Base-by-base conservation (phyloP, 2,888 invertebrate species). In the Thalpophila matura region DNA sequence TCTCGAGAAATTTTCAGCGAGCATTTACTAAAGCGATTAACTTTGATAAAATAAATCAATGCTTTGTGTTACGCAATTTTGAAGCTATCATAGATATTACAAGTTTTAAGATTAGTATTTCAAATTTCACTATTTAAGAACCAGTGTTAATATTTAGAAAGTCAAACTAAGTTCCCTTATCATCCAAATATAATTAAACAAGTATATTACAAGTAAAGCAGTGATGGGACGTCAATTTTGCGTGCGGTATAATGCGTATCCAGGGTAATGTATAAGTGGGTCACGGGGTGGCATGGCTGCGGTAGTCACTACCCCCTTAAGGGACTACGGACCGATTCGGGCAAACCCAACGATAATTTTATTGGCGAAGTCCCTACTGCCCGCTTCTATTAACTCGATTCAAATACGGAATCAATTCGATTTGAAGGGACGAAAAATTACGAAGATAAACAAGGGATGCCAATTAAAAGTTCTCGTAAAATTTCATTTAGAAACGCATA, bases 201-300 rank as follows among this genome's bases (percentile, higher is more conserved):
- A 79, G 74, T 71, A 70, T 72, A 77, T 72, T n/a, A n/a, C n/a
- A n/a, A n/a, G n/a, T n/a, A n/a, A n/a, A 79, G 61, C 63, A 71
- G 71, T 81, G 79, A 85, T 77, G 80, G 74, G 71, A 84, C 67
- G 79, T 77, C 82, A 84, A 85, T 86, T 83, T 84, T 65, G 82
- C 77, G 79, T 81, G 81, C 58, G 68, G 67, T 55, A 70, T 74
- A 65, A 68, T 72, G 65, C 66, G 70, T 79, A 77, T 82, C 80
- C 78, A 77, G 77, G 76, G 77, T 81, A 77, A 76, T 71, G 75
- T 74, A 55, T 82, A 91, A 90, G 85, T 92, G 86, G 93, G 92
- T 92, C 92, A 92, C 85, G 77, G 88, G 90, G 87, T 71, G 80
- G 82, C 60, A 65, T 75, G 84, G 86, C 77, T 67, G 72, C 58